Evolutionary conservation across 1,140 invertebrate species (phyloP), one percentile per base, ranked within the genome.

Genomic region (Anoplolepis gracilipes): DNA sequence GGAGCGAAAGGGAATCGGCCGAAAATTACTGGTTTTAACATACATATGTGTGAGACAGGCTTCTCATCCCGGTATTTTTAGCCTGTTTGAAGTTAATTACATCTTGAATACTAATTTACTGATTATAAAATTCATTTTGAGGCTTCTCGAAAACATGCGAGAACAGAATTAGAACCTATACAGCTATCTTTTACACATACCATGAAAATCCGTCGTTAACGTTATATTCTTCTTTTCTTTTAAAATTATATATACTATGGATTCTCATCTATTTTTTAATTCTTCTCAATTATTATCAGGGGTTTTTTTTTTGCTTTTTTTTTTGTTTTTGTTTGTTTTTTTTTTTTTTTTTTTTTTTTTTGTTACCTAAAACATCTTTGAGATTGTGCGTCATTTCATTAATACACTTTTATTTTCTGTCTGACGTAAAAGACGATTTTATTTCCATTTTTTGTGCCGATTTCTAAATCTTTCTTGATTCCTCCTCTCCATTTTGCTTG

Each of bases 41-140:
- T 16, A 62, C 46, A 49, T 49, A 53, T 53, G n/a, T 53, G 25
- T 25, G 13, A 33, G 53, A 57, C 22, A 59, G 36, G 72, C 53
- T 75, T 75, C 30, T 75, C 55, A 49, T 22, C 8, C 19, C 28
- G 36, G 22, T 36, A 59, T 39, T 75, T 75, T 75, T 75, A 75
- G 19, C 57, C 33, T 16, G 53, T 59, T 59, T n/a, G 1, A 28
- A 59, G 72, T 59, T 72, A 33, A 53, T 72, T 72, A 53, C 42
- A 16, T 46, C 55, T 53, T 72, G 69, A 72, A 72, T 72, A 72
- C n/a, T 72, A 72, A 72, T 72, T 46, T 55, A n/a, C 69, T 53
- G 46, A 33, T 72, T 72, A 72, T 55, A 72, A 53, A 53, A 55
- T 72, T 53, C 46, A 59, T 75, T 75, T 59, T 10, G 19, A 30